phyloP scores from a whole-genome alignment of 1,140 invertebrate species.

The Eumeta japonica region DNA sequence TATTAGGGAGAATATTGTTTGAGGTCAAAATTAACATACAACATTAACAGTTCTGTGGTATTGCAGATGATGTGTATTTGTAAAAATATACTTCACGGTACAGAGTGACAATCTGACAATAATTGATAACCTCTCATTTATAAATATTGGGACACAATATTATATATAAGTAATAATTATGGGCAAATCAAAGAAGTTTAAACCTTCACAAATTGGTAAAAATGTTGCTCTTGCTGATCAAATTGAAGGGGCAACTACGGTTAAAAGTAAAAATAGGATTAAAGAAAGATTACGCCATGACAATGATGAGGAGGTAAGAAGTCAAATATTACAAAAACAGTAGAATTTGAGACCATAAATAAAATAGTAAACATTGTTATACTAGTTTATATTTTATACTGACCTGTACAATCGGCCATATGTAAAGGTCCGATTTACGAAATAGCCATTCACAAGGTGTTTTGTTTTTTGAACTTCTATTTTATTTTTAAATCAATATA shows the following conservation, averaged over 20 bases:
- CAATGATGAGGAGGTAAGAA: conserved; percentile 61
- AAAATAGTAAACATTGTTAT: no score
- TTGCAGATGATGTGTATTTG: no score
- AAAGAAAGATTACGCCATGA: conserved; percentile 58
- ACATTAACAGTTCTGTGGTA: no score
- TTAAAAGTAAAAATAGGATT: conserved; percentile 59
- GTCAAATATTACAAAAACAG: conserved; percentile 5
- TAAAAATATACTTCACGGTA: no score
- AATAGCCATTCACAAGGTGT: no score
- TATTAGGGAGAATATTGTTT: neutral
- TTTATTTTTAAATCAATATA: no score
- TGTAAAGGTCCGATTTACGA: no score
- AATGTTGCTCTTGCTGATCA: conserved; percentile 62
- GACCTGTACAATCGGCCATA: conserved; percentile 1
- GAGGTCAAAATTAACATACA: neutral
- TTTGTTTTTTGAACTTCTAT: no score
- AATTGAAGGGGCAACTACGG: conserved; percentile 55
- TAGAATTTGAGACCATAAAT: no score
- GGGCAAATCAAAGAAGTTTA: conserved; percentile 64
- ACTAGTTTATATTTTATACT: conserved; percentile 9
- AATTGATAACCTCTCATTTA: no score
- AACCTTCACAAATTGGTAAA: conserved; percentile 55
- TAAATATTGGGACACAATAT: neutral
- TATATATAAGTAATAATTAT: conserved; percentile 30
- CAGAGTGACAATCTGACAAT: no score